Base-by-base conservation (phyloP, 2,113 vertebrate genomes). In the Gymnorhina tibicen region DNA sequence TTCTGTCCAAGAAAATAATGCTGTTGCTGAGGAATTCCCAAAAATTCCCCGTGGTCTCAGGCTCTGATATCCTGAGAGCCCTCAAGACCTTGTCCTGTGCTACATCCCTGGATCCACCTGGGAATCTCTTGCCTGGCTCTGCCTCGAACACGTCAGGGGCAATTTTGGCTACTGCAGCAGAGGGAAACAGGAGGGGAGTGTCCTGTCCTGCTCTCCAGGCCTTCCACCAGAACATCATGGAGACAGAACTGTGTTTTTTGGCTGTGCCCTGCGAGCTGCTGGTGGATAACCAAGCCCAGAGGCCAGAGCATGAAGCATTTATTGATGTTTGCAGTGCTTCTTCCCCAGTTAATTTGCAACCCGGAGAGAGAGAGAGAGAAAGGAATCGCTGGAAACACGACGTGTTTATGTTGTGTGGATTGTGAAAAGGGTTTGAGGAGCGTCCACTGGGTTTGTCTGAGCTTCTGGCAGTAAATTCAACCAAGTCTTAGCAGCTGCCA, bases 301-400 rank as follows among this genome's bases (percentile, higher is more conserved):
- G 76, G 74, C 85, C 58, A 75, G 68, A 74, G 52, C 55, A 81
- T 78, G 41, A 96, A 93, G 60, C 13, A 75, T 83, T 81, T 82
- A 93, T 68, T 93, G 89, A 93, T 92, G 82, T 85, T 53, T 58
- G 47, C 44, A 23, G 59, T 53, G 84, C 35, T 85, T 86, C 74
- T 93, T 93, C 83, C 87, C 30, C 41, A 84, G 56, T 85, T 90
- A 66, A 94, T 92, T 89, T 95, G 70, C 86, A 91, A 70, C 44
- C 11, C 69, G 49, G 12, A 17, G 35, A 70, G 67, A 66, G 12
- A 17, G 35, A 70, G 67, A 89, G 50, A 62, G 56, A 84, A 94
- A 87, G 39, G 90, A 84, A 55, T 81, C 39, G 53, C 64, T 52
- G 72, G 49, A 84, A 75, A 73, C 41, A 75, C 12, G 52, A 42